Evolutionary conservation across 2,797 vertebrate genomes (phyloP), one percentile per base, ranked within the genome.

Genomic region (Carapus acus): DNA sequence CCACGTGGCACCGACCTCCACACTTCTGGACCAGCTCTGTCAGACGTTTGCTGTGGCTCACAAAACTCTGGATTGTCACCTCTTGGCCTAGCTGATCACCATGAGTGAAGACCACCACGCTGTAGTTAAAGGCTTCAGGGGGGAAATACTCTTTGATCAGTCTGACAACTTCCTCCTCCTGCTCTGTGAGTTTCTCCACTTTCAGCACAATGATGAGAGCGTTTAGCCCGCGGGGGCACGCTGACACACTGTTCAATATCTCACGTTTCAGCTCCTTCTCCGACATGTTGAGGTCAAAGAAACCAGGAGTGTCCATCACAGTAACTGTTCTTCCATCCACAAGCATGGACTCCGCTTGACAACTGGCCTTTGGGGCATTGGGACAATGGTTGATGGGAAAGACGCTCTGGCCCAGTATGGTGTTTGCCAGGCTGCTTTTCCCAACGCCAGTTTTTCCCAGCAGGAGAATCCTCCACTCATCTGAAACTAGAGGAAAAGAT

Each of bases 361-460:
- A 58, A 15, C 16, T 0, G 4, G 2, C 17, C 8, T 9, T 15
- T n/a, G 17, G 31, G 13, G 44, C 49, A 13, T 12, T 34, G 3
- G 9, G 1, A 7, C n/a, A 0, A n/a, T 17, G n/a, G 9, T 6
- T 7, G 1, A 37, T 5, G 0, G 2, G 12, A 11, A 67, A 64
- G 23, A 46, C 11, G 1, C 33, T 0, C 5, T 53, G 39, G 43
- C 20, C 45, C 0, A 71, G 2, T 38, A 71, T 42, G 4, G 41
- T 49, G 55, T 67, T 71, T 1, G 47, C 59, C 23, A 71, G 33
- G 40, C 59, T 67, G 51, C 54, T 67, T 36, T 71, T 71, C 4
- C 68, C 63, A 24, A 3, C 17, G 1, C 62, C 68, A 2, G 42
- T 20, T 66, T 71, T 58, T 39, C 68, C 62, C 4, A 71, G 21